Conservation (phyloP, 2,888 invertebrate species). For the Eudasyphora cyanicolor region DNA sequence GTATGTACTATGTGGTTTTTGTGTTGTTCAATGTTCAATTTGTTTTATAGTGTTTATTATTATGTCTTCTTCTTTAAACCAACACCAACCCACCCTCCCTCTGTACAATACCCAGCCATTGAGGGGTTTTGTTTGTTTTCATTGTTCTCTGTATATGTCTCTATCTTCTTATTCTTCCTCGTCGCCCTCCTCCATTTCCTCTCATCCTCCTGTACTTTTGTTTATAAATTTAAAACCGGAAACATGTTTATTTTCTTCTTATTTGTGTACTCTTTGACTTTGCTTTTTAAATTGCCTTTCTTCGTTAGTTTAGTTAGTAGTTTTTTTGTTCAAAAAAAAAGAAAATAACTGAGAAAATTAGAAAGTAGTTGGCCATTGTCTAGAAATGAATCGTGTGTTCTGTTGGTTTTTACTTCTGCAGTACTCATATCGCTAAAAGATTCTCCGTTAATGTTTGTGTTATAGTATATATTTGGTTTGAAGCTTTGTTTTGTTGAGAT, state of each 20-base stretch:
- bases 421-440: too few relatives aligned
- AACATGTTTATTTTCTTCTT: slow-evolving; percentile 27
- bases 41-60: slow-evolving; percentile 2
- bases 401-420: too few relatives aligned
- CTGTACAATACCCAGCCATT: neutral
- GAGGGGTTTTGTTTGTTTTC: slow-evolving; percentile 28
- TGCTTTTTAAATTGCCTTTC: slow-evolving; percentile 35
- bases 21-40: slow-evolving; percentile 9
- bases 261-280: slow-evolving; percentile 40
- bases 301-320: slow-evolving; percentile 29
- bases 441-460: too few relatives aligned
- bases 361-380: slow-evolving; percentile 47
- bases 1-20: slow-evolving; percentile 28
- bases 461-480: too few relatives aligned
- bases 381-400: too few relatives aligned
- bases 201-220: neutral
- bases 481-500: too few relatives aligned
- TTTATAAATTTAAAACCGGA: slow-evolving; percentile 31
- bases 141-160: neutral
- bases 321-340: slow-evolving; percentile 24
- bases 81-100: neutral
- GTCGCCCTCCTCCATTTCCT: neutral
- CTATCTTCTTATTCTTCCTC: slow-evolving; percentile 11
- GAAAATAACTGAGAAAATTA: slow-evolving; percentile 23
- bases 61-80: neutral